Percentiles rank a stretch among this genome's conserved stretches.
phyloP scores from a whole-genome alignment of 2,113 vertebrate genomes.

The Gobius niger region DNA sequence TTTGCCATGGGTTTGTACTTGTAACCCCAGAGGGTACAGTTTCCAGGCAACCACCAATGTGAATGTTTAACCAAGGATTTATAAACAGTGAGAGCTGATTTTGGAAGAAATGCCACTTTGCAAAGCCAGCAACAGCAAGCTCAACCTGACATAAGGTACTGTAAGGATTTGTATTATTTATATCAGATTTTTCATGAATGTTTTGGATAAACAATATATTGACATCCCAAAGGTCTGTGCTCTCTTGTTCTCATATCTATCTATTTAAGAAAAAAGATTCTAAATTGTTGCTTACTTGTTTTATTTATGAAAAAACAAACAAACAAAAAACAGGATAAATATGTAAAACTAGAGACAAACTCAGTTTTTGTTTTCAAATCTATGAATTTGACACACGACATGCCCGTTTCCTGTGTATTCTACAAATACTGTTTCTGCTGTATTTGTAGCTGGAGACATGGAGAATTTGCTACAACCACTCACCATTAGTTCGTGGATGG shows the following conservation, averaged over 20 bases:
- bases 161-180: neutral
- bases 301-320: neutral
- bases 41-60: slow-evolving; percentile 71
- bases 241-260: neutral
- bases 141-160: slow-evolving; percentile 30
- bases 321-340: too few relatives aligned
- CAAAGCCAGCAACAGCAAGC: slow-evolving; percentile 40
- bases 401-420: too few relatives aligned
- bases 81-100: slow-evolving; percentile 58
- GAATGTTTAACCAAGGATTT: slow-evolving; percentile 57
- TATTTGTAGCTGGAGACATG: slow-evolving; percentile 33
- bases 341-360: neutral
- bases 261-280: neutral
- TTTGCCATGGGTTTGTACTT: slow-evolving; percentile 52
- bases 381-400: neutral
- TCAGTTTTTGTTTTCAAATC: neutral
- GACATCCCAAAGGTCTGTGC: neutral
- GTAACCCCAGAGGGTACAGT: slow-evolving; percentile 57
- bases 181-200: neutral
- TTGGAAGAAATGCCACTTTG: slow-evolving; percentile 35
- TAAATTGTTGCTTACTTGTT: neutral
- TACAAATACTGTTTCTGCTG: too few relatives aligned
- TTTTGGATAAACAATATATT: neutral
- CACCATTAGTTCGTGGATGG: slow-evolving; percentile 59
- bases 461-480: slow-evolving; percentile 69